Evolutionary conservation across 2,113 vertebrate genomes (phyloP), one percentile per base, ranked within the genome.

Genomic region (Columba livia): DNA sequence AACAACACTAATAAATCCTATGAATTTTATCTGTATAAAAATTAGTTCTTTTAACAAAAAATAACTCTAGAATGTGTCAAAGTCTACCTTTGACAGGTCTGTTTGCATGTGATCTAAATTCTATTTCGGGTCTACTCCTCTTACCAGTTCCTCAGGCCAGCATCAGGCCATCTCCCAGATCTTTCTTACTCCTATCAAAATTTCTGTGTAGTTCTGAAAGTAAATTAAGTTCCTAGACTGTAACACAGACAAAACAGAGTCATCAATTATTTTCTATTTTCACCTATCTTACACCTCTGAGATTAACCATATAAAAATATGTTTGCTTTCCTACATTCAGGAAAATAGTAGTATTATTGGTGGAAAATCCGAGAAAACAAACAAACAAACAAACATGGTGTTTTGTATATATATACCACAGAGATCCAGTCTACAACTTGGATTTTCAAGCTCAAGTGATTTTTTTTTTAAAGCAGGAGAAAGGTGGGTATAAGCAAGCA

Each of bases 301-400:
- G 36, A 77, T 79, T 50, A 72, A 18, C n/a, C 3, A 2, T 25
- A 23, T 71, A 36, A 51, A 85, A 79, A 54, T 9, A 6, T 25
- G 75, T 79, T 75, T 82, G 32, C 10, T 85, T 90, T 81, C 31
- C 24, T 74, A 12, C n/a, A 28, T 12, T n/a, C 18, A 62, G 36
- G 42, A 75, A 88, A 88, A 54, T 9, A 40, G 4, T 31, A 26
- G 11, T 57, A 75, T 40, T 58, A 54, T 40, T 50, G 17, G 26
- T 67, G 53, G 79, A 90, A 91, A 85, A 31, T 19, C 5, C 20
- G 40, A 73, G 50, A 54, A 26, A 34, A 47, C n/a, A n/a, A 89
- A 34, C 12, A 40, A 40, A 40, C 12, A 40, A 40, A 40, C 40
- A 40, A 1, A 1, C 1, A 9, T 28, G 9, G 3, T 36, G 3